Conservation (phyloP, 2,113 vertebrate genomes). For the Gambusia affinis region DNA sequence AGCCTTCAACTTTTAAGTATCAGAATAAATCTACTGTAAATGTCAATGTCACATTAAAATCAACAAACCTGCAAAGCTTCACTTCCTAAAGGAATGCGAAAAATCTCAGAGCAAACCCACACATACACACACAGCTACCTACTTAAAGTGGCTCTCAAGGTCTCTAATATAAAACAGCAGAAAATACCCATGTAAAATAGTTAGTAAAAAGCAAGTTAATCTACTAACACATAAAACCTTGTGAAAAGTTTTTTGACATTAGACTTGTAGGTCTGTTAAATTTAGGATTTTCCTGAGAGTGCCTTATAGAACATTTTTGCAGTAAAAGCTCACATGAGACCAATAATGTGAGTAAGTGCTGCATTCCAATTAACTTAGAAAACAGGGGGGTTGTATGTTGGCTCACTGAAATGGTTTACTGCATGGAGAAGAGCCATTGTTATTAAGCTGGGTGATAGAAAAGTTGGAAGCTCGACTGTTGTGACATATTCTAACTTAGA, state of each 20-base stretch:
- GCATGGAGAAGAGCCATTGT: slow-evolving; percentile 7
- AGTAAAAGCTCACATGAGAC: slow-evolving; percentile 21
- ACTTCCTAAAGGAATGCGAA: neutral
- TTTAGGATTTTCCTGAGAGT: neutral
- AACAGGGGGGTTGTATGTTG: slow-evolving; percentile 4
- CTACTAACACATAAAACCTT: neutral
- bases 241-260: neutral
- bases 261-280: neutral
- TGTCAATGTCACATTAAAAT: slow-evolving; percentile 5
- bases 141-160: neutral
- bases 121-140: neutral
- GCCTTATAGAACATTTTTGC: neutral
- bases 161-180: neutral
- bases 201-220: neutral
- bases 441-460: slow-evolving; percentile 19
- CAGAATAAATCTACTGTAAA: slow-evolving; percentile 17
- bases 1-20: slow-evolving; percentile 16
- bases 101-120: neutral
- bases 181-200: neutral
- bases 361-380: slow-evolving; percentile 20
- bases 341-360: slow-evolving; percentile 31
- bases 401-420: slow-evolving; percentile 4
- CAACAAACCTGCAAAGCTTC: slow-evolving; percentile 3
- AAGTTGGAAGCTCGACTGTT: slow-evolving; percentile 1
- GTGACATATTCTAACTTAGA: neutral